Evolutionary conservation across 1,140 invertebrate genomes (phyloP).

Genomic region (Orius laevigatus): DNA sequence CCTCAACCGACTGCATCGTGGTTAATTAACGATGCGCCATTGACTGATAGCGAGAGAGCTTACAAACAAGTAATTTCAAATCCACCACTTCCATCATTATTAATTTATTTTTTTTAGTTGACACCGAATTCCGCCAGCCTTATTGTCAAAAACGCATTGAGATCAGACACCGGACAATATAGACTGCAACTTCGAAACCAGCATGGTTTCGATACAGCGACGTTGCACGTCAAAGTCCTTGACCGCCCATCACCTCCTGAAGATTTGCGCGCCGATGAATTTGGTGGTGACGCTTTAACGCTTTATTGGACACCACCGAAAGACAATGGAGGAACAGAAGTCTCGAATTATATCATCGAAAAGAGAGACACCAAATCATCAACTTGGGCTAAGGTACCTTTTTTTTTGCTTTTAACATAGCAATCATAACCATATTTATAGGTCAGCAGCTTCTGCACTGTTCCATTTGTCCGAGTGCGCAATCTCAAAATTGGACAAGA

Average conservation of each 20-base stretch:
- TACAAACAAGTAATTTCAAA: conserved; percentile 42
- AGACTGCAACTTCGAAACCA: conserved; percentile 84
- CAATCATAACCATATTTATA: conserved; percentile 17
- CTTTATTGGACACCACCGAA: conserved; percentile 92
- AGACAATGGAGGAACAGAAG: conserved; percentile 84
- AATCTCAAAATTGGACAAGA: conserved; percentile 79
- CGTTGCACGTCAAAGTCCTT: conserved; percentile 83
- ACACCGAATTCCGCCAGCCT: conserved; percentile 75
- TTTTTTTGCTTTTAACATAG: not conserved
- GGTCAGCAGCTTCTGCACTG: conserved; percentile 79
- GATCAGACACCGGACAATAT: conserved; percentile 82
- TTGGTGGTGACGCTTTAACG: conserved; percentile 86
- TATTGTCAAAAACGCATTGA: conserved; percentile 80
- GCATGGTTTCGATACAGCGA: conserved; percentile 85
- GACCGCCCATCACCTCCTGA: conserved; percentile 78
- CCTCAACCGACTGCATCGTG: conserved; percentile 87
- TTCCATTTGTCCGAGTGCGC: conserved; percentile 71
- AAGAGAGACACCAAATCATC: conserved; percentile 67
- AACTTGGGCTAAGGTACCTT: conserved; percentile 63
- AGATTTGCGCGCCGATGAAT: conserved; percentile 78
- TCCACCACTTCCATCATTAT: not conserved
- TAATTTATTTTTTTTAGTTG: conserved; percentile 31
- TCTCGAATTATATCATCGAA: conserved; percentile 95
- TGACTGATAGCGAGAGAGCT: conserved; percentile 56
- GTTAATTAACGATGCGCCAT: conserved; percentile 73